Percentiles rank a stretch among this genome's conserved stretches.
These are phyloP conservation scores for Oedothorax gibbosus DNA, from an alignment of 1,140 invertebrate species.

Conservation along the genomic window DNA sequence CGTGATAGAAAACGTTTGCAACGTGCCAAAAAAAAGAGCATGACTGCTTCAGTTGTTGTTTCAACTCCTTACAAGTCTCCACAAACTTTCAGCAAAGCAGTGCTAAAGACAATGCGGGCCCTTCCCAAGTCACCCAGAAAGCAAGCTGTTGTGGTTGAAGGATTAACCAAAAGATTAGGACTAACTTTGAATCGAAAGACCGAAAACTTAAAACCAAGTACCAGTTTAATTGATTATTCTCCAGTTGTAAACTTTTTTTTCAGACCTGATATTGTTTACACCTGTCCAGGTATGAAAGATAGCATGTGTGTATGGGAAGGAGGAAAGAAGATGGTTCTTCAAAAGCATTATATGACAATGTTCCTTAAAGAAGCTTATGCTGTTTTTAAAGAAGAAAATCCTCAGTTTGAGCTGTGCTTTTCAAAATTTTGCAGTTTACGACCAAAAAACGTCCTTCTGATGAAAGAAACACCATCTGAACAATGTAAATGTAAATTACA, in stretches of 20 bases:
- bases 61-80: neutral
- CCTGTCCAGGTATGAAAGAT: constrained; percentile 32
- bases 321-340: neutral
- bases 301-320: neutral
- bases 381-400: constrained; percentile 21
- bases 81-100: constrained; percentile 21
- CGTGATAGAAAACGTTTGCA: constrained; percentile 29
- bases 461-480: constrained; percentile 9
- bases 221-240: neutral
- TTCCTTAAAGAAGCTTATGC: constrained; percentile 14
- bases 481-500: constrained; percentile 25
- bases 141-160: constrained; percentile 15
- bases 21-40: neutral
- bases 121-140: constrained; percentile 2
- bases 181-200: neutral
- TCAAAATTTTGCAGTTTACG: constrained; percentile 23
- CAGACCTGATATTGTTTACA: constrained; percentile 19
- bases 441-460: constrained; percentile 18
- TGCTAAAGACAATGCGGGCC: constrained; percentile 12
- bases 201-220: neutral
- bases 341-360: constrained; percentile 26
- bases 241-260: constrained; percentile 10
- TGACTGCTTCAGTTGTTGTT: neutral
- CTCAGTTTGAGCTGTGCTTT: constrained; percentile 5
- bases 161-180: constrained; percentile 4